Conservation (phyloP, 2,888 invertebrate genomes). For the Apamea anceps region DNA sequence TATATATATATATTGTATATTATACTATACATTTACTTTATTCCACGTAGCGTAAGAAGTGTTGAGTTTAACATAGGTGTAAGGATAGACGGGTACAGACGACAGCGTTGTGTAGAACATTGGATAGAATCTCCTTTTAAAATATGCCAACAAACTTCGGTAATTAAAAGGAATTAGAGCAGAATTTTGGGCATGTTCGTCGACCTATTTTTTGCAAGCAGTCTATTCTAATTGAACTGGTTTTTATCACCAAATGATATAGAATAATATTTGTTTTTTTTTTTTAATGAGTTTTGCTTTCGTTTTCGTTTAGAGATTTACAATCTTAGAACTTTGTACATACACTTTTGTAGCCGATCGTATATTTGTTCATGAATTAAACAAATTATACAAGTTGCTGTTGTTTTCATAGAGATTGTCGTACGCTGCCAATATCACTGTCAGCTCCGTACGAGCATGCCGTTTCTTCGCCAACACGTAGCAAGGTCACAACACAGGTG, state of each 20-base stretch:
- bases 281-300: constrained; percentile 11
- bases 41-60: constrained; percentile 87
- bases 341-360: constrained; percentile 23
- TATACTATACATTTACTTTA: constrained; percentile 80
- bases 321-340: not conserved
- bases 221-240: not conserved
- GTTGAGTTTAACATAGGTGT: constrained; percentile 80
- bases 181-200: constrained; percentile 29
- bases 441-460: constrained; percentile 6
- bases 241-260: constrained; percentile 13
- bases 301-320: constrained; percentile 21
- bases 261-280: not conserved
- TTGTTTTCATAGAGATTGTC: constrained; percentile 13
- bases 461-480: constrained; percentile 29
- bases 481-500: constrained; percentile 81
- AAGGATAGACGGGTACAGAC: constrained; percentile 84
- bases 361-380: constrained; percentile 24
- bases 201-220: not conserved
- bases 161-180: constrained; percentile 7
- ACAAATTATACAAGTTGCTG: constrained; percentile 15
- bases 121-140: constrained; percentile 80
- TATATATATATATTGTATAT: constrained; percentile 58
- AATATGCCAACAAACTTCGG: constrained; percentile 72
- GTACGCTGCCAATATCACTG: constrained; percentile 7
- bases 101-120: constrained; percentile 72